Conservation (phyloP, 2,113 vertebrate genomes). For the Eretmodus cyanostictus region DNA sequence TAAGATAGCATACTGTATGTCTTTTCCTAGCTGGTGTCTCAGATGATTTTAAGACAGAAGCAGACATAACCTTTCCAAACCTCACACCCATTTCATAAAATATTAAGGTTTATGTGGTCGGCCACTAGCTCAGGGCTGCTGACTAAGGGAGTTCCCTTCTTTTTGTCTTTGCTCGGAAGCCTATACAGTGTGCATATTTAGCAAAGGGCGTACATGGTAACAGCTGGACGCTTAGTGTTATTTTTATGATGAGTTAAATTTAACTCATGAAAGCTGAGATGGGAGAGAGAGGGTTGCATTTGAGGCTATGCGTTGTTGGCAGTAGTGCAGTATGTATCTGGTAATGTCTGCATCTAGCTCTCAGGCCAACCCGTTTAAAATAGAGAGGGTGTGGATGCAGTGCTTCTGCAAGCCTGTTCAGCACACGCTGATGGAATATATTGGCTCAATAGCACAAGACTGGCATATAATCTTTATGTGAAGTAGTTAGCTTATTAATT, state of each 20-base stretch:
- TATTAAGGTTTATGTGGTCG: slow-evolving; percentile 26
- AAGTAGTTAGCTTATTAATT: neutral
- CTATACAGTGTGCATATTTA: neutral
- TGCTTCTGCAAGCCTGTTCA: neutral
- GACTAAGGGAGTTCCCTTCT: slow-evolving; percentile 23
- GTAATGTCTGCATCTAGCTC: slow-evolving; percentile 15
- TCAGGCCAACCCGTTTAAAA: slow-evolving; percentile 17
- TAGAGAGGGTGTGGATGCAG: slow-evolving; percentile 24
- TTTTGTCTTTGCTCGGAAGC: neutral
- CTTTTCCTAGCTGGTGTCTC: neutral
- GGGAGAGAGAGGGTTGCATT: neutral
- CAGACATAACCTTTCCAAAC: neutral
- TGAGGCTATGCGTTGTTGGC: slow-evolving; percentile 14
- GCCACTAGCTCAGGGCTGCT: slow-evolving; percentile 10
- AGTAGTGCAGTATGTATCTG: neutral
- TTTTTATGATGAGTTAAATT: slow-evolving; percentile 25
- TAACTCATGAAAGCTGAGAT: slow-evolving; percentile 33
- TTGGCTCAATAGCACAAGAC: neutral
- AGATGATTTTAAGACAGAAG: neutral
- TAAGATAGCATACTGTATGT: neutral
- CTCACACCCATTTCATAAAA: neutral
- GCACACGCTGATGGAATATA: neutral
- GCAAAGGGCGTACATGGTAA: neutral
- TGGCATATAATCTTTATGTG: neutral
- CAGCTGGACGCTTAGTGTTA: slow-evolving; percentile 19